Evolutionary conservation across 2,797 vertebrate genomes (phyloP).

Genomic region (Argya squamiceps): DNA sequence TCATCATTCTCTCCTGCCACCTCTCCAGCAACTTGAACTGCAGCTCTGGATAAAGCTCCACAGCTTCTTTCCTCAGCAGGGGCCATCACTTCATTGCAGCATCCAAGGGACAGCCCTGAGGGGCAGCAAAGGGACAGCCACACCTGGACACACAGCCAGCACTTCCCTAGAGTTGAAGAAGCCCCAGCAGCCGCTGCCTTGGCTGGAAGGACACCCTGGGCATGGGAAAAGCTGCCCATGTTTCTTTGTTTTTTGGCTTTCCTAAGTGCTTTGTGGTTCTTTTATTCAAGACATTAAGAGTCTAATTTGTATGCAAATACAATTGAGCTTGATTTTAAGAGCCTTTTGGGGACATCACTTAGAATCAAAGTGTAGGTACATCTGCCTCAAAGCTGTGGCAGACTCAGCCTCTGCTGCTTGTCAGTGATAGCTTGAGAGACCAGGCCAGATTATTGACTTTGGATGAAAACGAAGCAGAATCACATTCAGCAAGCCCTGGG

Average conservation of each 20-base stretch:
- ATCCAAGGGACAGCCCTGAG: background rate
- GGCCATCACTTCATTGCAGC: background rate
- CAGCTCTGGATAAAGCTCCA: background rate
- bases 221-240: rapidly evolving
- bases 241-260: background rate
- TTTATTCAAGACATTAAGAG: background rate
- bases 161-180: background rate
- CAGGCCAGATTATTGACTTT: background rate
- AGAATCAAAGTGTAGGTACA: background rate
- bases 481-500: background rate
- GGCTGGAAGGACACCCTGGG: background rate
- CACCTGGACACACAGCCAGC: rapidly evolving
- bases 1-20: background rate
- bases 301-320: background rate
- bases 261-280: background rate
- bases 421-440: background rate
- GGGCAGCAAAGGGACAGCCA: background rate
- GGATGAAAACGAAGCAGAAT: background rate
- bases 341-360: background rate
- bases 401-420: background rate
- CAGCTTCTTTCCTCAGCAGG: background rate
- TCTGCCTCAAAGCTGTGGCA: background rate
- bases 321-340: background rate
- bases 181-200: background rate
- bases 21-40: rapidly evolving